Evolutionary conservation across 2,888 invertebrate genomes (phyloP).

Genomic region (Hydriomena furcata): DNA sequence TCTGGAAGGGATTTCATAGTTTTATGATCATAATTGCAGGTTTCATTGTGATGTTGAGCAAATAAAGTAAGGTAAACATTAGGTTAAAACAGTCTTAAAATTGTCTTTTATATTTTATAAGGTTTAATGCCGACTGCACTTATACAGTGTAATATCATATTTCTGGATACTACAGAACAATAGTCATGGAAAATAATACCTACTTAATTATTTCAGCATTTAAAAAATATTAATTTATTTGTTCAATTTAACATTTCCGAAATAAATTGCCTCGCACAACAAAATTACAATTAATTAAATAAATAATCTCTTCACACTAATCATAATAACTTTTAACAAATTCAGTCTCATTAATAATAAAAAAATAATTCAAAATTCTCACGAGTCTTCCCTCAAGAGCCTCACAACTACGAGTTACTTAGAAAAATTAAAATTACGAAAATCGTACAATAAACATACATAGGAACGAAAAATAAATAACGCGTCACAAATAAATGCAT

Average conservation of each 20-base stretch:
- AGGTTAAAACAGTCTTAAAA: constrained; percentile 65
- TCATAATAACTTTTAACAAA: constrained; percentile 71
- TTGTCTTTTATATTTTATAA: constrained; percentile 60
- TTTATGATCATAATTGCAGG: constrained; percentile 52
- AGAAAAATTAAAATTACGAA: constrained; percentile 48
- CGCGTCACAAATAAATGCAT: constrained; percentile 56
- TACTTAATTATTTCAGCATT: constrained; percentile 22
- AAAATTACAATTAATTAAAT: constrained; percentile 19
- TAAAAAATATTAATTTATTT: constrained; percentile 20
- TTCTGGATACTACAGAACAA: constrained; percentile 14
- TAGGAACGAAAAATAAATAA: constrained; percentile 46
- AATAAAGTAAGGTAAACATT: constrained; percentile 44
- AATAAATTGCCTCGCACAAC: constrained; percentile 26
- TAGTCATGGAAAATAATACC: constrained; percentile 42
- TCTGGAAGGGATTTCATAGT: constrained; percentile 13
- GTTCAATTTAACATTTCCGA: constrained; percentile 21
- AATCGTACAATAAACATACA: constrained; percentile 42
- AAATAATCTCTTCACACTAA: constrained; percentile 72
- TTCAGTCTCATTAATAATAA: constrained; percentile 81
- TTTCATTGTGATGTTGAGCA: constrained; percentile 50
- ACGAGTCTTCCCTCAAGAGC: constrained; percentile 71
- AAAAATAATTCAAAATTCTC: constrained; percentile 64
- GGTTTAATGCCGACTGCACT: constrained; percentile 36
- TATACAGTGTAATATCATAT: constrained; percentile 25
- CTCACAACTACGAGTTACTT: constrained; percentile 45